Conservation (phyloP, 2,888 invertebrate species). For the Volucella inanis region DNA sequence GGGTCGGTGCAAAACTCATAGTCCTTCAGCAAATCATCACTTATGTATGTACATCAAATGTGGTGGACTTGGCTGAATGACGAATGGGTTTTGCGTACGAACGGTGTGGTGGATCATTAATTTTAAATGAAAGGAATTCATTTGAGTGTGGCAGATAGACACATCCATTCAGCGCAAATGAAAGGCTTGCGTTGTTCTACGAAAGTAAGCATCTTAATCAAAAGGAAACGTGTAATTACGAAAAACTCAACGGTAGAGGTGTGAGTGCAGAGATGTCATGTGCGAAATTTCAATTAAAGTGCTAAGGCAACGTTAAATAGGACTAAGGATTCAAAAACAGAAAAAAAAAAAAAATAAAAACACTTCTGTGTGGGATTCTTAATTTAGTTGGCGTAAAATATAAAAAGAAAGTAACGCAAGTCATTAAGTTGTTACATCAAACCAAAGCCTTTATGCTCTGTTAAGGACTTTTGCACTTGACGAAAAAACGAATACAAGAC, state of each 20-base stretch:
- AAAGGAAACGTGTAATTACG: slow-evolving; percentile 71
- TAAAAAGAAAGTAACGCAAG: no score
- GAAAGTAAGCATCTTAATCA: slow-evolving; percentile 61
- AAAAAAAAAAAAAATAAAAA: no score
- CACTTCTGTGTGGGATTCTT: no score
- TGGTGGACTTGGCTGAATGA: slow-evolving; percentile 4
- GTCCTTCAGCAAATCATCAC: slow-evolving; percentile 28
- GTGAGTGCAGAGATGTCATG: background rate
- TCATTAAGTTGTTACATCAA: no score
- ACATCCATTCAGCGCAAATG: slow-evolving; percentile 35
- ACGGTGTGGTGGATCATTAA: slow-evolving; percentile 69
- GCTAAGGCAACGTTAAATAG: background rate
- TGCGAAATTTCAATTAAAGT: slow-evolving; percentile 11
- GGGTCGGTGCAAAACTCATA: background rate
- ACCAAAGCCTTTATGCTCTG: no score
- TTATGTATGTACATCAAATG: slow-evolving; percentile 7
- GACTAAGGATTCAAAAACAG: no score
- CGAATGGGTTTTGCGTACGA: no score
- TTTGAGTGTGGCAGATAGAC: slow-evolving; percentile 44
- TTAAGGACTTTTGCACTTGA: no score
- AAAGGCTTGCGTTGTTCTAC: background rate
- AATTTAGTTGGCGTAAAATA: no score
- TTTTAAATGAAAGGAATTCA: slow-evolving; percentile 70
- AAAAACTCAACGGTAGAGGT: slow-evolving; percentile 14
- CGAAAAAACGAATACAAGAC: no score